Conservation (phyloP, 2,888 invertebrate genomes). For the Chloroclystis v-ata region DNA sequence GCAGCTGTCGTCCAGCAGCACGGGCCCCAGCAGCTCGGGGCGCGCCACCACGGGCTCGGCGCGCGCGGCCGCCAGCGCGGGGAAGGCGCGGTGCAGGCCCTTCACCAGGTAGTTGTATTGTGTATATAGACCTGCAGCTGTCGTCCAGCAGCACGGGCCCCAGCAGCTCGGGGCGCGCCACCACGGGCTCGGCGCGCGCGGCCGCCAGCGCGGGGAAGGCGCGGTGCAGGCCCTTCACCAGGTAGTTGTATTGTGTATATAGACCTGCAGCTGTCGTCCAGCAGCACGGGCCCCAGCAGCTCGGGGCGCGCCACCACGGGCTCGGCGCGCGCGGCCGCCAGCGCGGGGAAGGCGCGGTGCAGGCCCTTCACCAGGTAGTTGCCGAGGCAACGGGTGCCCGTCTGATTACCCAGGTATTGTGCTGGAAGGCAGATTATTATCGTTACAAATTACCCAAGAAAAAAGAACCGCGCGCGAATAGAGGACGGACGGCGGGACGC, state of each 20-base stretch:
- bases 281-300: conserved; percentile 86
- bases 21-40: conserved; percentile 90
- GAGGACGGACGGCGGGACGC: too few species aligned
- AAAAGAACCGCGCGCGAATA: too few species aligned
- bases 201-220: too few species aligned
- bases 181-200: too few species aligned
- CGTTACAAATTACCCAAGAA: too few species aligned
- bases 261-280: conserved; percentile 88
- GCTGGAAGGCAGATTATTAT: conserved; percentile 43
- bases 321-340: conserved; percentile 83
- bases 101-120: too few species aligned
- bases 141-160: too few species aligned
- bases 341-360: conserved; percentile 88
- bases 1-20: conserved; percentile 82
- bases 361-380: conserved; percentile 92
- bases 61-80: conserved; percentile 69
- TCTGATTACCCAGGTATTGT: conserved; percentile 85
- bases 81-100: conserved; percentile 81
- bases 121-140: too few species aligned
- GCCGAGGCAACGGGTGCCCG: conserved; percentile 90
- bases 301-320: conserved; percentile 92
- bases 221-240: neutral
- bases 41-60: conserved; percentile 90
- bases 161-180: too few species aligned
- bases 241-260: too few species aligned